A percentile compares a stretch with the other conserved stretches of the same genome.
Evolutionary conservation across 1,140 invertebrate species (phyloP).

Genomic region (Hermetia illucens): DNA sequence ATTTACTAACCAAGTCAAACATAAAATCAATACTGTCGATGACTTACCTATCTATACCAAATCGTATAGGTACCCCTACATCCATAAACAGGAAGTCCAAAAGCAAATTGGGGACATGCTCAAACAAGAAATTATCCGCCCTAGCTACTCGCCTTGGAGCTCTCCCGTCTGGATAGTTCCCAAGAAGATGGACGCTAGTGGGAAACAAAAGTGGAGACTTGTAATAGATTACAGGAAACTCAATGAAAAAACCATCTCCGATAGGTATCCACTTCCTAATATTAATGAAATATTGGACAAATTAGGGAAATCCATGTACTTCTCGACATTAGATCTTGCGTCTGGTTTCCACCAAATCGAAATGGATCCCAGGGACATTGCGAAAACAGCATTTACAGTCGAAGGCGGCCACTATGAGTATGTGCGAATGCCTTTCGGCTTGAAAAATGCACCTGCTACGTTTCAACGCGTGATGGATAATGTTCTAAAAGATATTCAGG

Average conservation of each 20-base stretch:
- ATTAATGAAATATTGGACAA: constrained; percentile 3
- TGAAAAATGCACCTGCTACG: constrained; percentile 11
- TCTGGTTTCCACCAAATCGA: constrained; percentile 28
- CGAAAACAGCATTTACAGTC: constrained; percentile 4
- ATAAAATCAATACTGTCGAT: constrained; percentile 11
- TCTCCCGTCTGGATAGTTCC: constrained; percentile 8
- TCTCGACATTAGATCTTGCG: constrained; percentile 4
- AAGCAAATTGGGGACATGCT: constrained; percentile 18
- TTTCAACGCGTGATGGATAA: constrained; percentile 20
- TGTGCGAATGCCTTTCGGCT: constrained; percentile 11
- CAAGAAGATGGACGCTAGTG: constrained; percentile 10
- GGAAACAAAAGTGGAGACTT: constrained; percentile 13
- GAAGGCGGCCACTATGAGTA: neutral
- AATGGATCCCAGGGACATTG: neutral
- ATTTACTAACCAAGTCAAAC: constrained; percentile 10
- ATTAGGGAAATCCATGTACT: neutral
- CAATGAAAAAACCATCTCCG: constrained; percentile 1
- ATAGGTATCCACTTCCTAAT: constrained; percentile 1
- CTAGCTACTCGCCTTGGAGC: constrained; percentile 1
- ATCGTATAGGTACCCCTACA: constrained; percentile 18
- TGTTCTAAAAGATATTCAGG: constrained; percentile 2
- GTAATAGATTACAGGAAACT: constrained; percentile 22
- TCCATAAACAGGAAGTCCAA: constrained; percentile 17
- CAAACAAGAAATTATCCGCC: constrained; percentile 7
- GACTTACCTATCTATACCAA: constrained; percentile 9